Evolutionary conservation across 2,797 vertebrate genomes (phyloP), one percentile per base, ranked within the genome.

Genomic region (Artibeus jamaicensis): DNA sequence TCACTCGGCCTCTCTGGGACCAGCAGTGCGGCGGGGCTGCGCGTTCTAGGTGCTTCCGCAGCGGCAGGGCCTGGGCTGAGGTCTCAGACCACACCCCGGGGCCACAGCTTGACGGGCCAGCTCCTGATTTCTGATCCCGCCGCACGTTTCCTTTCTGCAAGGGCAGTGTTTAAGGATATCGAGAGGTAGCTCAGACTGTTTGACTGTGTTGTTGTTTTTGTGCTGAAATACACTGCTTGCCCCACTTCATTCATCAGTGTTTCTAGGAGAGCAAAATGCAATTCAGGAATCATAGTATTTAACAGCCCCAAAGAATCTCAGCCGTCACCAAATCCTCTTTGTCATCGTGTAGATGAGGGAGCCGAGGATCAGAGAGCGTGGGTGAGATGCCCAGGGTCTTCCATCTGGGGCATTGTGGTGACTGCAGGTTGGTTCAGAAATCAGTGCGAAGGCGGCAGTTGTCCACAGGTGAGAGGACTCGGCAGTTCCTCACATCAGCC

Each of bases 51-150:
- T 10, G 1, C 19, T 76, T 46, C 42, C n/a, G 7, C 0, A 16
- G 57, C 37, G 15, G 18, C 0, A 3, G 62, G 39, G 29, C 42
- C 57, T 87, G 95, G 93, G 89, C 97, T 96, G 95, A 94, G 95
- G 96, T 91, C 53, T 71, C 24, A 70, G 79, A 15, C 50, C 81
- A 67, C 50, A 50, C 46, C 68, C 9, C 42, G 53, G 44, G 44
- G 9, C 24, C 76, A 14, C 68, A 68, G 1, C 15, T 18, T 29
- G 85, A 48, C 14, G 18, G 21, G 53, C 16, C 37, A 53, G 29
- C 39, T 67, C 55, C 29, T 68, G 26, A 39, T 34, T 67, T 48
- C 70, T 67, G 21, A 74, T 37, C 37, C 14, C 8, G 21, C 57
- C 68, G 48, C 53, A 8, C 39, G 42, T 53, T n/a, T n/a, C 14